A percentile compares a stretch with the other conserved stretches of the same genome.
These are phyloP conservation scores for Chrysomallon squamiferum DNA, from an alignment of 1,140 invertebrate genomes.

Conservation along the genomic window DNA sequence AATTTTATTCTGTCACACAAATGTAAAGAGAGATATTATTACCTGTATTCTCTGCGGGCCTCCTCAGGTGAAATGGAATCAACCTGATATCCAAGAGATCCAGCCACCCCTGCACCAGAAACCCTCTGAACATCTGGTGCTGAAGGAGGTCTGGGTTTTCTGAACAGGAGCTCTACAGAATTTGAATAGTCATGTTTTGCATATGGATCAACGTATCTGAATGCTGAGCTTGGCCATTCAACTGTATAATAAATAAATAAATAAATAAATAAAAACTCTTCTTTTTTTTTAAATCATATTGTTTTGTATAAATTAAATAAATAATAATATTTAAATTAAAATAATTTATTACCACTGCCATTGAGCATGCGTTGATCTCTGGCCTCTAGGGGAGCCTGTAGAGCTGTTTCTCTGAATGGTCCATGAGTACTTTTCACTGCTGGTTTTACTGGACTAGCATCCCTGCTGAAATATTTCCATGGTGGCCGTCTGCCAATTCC, in stretches of 20 bases:
- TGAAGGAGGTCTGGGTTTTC: slow-evolving; percentile 37
- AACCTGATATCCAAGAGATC: slow-evolving; percentile 5
- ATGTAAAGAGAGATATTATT: not conserved
- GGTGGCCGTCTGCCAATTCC: slow-evolving; percentile 27
- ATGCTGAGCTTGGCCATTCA: slow-evolving; percentile 51
- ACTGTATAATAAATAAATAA: slow-evolving; percentile 24
- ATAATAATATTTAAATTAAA: not conserved
- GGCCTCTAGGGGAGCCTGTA: slow-evolving; percentile 50
- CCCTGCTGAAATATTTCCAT: slow-evolving; percentile 54
- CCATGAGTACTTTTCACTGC: slow-evolving; percentile 15
- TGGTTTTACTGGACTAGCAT: slow-evolving; percentile 29
- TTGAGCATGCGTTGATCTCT: slow-evolving; percentile 35
- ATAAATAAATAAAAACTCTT: too few relatives aligned
- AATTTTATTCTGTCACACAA: too few relatives aligned
- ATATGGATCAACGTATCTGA: slow-evolving; percentile 51
- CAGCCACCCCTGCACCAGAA: not conserved
- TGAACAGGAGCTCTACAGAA: slow-evolving; percentile 40
- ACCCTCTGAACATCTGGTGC: not conserved
- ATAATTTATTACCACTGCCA: slow-evolving; percentile 34
- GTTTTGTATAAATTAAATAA: too few relatives aligned
- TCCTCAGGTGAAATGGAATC: slow-evolving; percentile 19
- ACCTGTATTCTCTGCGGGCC: slow-evolving; percentile 45
- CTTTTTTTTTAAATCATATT: not conserved
- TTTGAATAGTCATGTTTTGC: slow-evolving; percentile 41
- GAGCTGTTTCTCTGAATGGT: slow-evolving; percentile 52